These are phyloP conservation scores for Halcyon chelicuti DNA, from an alignment of 2,797 vertebrate species.

Conservation along the genomic window DNA sequence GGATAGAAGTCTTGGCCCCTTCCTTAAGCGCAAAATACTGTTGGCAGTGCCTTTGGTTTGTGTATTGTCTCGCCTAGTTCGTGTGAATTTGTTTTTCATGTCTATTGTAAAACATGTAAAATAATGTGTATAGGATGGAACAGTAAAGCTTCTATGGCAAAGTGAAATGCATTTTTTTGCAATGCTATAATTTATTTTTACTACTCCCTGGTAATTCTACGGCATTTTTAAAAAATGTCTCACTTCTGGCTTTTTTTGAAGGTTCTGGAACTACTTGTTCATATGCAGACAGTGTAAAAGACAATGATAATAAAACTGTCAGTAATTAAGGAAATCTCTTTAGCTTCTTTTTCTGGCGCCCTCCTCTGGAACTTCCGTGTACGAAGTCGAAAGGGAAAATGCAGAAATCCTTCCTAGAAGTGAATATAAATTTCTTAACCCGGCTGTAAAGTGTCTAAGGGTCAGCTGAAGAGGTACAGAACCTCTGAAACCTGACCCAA, in stretches of 20 bases:
- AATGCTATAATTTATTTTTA: constrained; percentile 78
- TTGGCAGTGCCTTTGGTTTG: constrained; percentile 79
- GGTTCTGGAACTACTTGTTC: constrained; percentile 44
- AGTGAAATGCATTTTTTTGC: constrained; percentile 74
- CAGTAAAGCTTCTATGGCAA: constrained; percentile 75
- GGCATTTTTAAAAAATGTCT: constrained; percentile 64
- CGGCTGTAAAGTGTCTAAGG: not conserved
- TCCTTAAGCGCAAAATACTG: constrained; percentile 52
- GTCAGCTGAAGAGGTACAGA: not conserved
- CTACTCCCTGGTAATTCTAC: constrained; percentile 44
- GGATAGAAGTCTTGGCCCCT: not conserved
- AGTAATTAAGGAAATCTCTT: not conserved
- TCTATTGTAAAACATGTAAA: constrained; percentile 67
- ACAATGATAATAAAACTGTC: constrained; percentile 49
- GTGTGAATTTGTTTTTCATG: constrained; percentile 52
- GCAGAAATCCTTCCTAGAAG: not conserved
- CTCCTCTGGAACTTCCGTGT: not conserved
- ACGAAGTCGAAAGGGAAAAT: not conserved
- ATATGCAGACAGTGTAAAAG: constrained; percentile 47
- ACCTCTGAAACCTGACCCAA: not conserved
- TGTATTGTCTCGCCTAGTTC: constrained; percentile 25
- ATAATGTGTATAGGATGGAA: constrained; percentile 67
- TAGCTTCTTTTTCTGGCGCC: not conserved
- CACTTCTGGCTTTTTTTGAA: constrained; percentile 42
- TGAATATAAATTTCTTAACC: not conserved